Base-by-base conservation (phyloP, 2,888 invertebrate genomes). In the Cephus sareptanus region DNA sequence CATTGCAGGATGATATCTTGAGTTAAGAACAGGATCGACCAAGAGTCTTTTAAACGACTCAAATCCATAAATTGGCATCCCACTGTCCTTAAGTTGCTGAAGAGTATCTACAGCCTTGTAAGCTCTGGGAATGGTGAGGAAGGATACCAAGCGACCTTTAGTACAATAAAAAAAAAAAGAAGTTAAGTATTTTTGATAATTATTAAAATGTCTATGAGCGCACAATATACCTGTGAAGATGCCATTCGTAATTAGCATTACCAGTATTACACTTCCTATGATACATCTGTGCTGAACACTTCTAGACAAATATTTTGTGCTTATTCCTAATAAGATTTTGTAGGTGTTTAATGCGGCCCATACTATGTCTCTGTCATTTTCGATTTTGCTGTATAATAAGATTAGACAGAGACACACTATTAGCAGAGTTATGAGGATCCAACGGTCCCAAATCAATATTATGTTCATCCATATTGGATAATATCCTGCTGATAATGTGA, bases 401-500 rank as follows among this genome's bases (percentile, higher is more conserved):
- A 56, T 56, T 2, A 56, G 56, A 56, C 56, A 56, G 23, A 56
- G 23, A 56, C 23, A 56, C 0, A 56, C 23, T 6, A 23, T 9
- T 6, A 23, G 0, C 23, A 30, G 11, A 56, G 1, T 31, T 73
- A 73, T 3, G 23, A 3, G 3, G 11, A 76, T 37, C 76, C 76
- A 75, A 9, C 34, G 34, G 13, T 75, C 30, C 34, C 33, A n/a
- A 6, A 35, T 69, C 15, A 31, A 35, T 33, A 40, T 30, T 15
- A 75, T 40, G n/a, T 75, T 75, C 40, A 40, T 68, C 76, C 76
- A 76, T 40, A 15, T 34, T 23, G 76, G 76, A 12, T 31, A 37
- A 40, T 15, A 23, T 13, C 73, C 76, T 33, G 40, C 56, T 31
- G 56, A 23, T 56, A 56, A 56, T 0, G 56, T 56, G 23, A 56